Evolutionary conservation across 2,797 vertebrate genomes (phyloP).

Genomic region (Furcifer pardalis): DNA sequence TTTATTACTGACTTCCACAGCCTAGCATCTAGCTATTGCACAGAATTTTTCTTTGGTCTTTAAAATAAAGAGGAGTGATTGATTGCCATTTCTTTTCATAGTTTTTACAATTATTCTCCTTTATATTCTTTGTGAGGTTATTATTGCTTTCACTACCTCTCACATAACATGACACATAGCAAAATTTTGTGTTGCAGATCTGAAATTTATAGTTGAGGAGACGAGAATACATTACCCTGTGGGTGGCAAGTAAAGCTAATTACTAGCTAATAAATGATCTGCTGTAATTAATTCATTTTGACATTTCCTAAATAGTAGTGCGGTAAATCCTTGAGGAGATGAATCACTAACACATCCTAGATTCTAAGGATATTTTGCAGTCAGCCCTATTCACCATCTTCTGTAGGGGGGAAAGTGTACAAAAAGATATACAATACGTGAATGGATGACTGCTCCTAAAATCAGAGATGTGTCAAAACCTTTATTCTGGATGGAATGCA

Average conservation of each 20-base stretch:
- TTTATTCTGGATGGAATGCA: no score
- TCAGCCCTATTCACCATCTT: neutral
- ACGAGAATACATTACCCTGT: neutral
- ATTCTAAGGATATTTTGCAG: neutral
- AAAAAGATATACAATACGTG: neutral
- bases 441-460: no score
- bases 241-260: neutral
- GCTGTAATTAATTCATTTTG: neutral
- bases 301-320: neutral
- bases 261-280: neutral
- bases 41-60: neutral
- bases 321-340: neutral
- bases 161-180: neutral
- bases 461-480: no score
- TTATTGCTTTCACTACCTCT: neutral
- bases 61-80: conserved; percentile 30
- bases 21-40: neutral
- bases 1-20: conserved; percentile 47
- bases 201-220: conserved; percentile 12
- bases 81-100: conserved; percentile 38
- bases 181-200: conserved; percentile 11
- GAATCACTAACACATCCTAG: neutral
- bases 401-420: neutral
- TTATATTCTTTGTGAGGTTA: neutral
- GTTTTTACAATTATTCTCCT: neutral